A percentile compares a stretch with the other conserved stretches of the same genome.
Conservation (phyloP, 2,113 vertebrate species). For the Polypterus senegalus region DNA sequence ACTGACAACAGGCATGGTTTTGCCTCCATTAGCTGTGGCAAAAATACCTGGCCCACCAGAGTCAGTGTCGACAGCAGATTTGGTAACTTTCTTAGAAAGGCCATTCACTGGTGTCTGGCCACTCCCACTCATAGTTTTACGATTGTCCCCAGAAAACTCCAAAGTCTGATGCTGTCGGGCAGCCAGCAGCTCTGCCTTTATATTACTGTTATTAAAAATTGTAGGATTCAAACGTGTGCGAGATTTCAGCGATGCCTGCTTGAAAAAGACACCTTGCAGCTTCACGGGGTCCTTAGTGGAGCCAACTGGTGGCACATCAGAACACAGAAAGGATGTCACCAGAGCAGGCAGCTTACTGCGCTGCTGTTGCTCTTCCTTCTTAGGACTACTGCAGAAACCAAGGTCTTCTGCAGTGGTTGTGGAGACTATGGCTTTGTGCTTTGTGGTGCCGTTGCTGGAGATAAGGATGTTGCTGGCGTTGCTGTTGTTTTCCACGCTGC, state of each 20-base stretch:
- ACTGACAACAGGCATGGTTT: conserved; percentile 34
- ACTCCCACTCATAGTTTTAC: conserved; percentile 79
- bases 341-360: conserved; percentile 78
- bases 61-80: conserved; percentile 54
- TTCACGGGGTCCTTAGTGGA: conserved; percentile 83
- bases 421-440: conserved; percentile 60
- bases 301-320: conserved; percentile 83
- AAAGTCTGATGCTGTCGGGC: conserved; percentile 73
- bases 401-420: conserved; percentile 64
- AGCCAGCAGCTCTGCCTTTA: conserved; percentile 51
- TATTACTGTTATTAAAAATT: conserved; percentile 65
- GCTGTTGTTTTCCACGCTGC: conserved; percentile 88
- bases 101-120: conserved; percentile 76
- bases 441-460: conserved; percentile 68
- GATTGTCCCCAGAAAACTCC: conserved; percentile 79
- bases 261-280: conserved; percentile 87
- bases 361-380: conserved; percentile 49
- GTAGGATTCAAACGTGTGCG: conserved; percentile 76
- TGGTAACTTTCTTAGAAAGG: conserved; percentile 82
- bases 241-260: conserved; percentile 83
- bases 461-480: conserved; percentile 85
- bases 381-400: conserved; percentile 62
- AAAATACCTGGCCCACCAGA: conserved; percentile 51
- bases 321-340: conserved; percentile 84
- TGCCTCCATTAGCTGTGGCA: conserved; percentile 67